A percentile compares a stretch with the other conserved stretches of the same genome.
phyloP scores from a whole-genome alignment of 2,797 vertebrate genomes.

The Notamacropus eugenii region DNA sequence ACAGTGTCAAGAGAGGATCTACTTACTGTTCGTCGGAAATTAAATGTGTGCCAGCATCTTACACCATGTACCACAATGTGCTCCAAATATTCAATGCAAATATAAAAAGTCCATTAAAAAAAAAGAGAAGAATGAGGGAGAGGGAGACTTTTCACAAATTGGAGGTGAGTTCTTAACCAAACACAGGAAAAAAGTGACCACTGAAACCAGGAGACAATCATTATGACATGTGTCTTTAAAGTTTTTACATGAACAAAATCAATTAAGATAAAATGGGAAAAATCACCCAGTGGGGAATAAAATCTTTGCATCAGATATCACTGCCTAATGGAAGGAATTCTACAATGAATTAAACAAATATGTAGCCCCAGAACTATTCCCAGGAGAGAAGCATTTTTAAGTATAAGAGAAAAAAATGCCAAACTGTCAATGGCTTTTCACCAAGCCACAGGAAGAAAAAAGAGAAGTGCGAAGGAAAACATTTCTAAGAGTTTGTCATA shows the following conservation, averaged over 20 bases:
- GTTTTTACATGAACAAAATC: neutral
- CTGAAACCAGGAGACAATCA: neutral
- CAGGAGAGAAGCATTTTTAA: neutral
- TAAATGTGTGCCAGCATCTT: neutral
- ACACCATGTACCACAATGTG: neutral
- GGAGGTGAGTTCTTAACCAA: neutral
- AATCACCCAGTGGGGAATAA: neutral
- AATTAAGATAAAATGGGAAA: neutral
- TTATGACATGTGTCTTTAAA: neutral
- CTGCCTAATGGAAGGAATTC: neutral
- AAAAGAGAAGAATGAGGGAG: neutral
- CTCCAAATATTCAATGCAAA: neutral
- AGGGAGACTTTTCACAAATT: neutral
- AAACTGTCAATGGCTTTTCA: neutral
- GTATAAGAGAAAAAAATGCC: neutral
- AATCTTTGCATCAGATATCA: neutral
- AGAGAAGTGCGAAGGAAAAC: neutral
- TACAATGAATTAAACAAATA: neutral
- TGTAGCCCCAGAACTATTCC: neutral
- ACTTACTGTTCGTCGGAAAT: neutral
- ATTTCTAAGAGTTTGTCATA: neutral
- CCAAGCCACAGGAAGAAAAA: neutral
- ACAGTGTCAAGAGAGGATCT: neutral
- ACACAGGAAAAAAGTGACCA: neutral
- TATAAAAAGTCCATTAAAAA: neutral